phyloP scores from a whole-genome alignment of 2,797 vertebrate genomes.

The Ctenopoma kingsleyae region DNA sequence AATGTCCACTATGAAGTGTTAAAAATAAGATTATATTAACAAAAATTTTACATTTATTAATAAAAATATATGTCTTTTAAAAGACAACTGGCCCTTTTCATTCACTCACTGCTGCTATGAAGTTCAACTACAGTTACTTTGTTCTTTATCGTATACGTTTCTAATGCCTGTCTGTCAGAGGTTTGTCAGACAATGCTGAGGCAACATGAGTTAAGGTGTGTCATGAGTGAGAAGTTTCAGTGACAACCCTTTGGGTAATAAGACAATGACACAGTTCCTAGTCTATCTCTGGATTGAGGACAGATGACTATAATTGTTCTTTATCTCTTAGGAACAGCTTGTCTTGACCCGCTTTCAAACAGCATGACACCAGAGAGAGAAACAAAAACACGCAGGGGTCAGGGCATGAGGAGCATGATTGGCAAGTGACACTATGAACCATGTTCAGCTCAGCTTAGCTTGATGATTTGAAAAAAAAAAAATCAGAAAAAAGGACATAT shows the following conservation, averaged over 20 bases:
- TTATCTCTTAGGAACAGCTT: conserved; percentile 82
- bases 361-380: conserved; percentile 63
- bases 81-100: background rate
- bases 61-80: background rate
- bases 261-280: conserved; percentile 86
- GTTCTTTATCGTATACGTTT: background rate
- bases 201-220: conserved; percentile 62
- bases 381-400: conserved; percentile 66
- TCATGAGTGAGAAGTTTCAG: conserved; percentile 65
- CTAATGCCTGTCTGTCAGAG: conserved; percentile 31
- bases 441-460: conserved; percentile 4
- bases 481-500: no score
- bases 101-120: background rate
- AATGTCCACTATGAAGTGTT: background rate
- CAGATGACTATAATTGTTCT: conserved; percentile 86
- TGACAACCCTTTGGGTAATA: conserved; percentile 79
- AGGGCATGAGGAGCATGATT: conserved; percentile 35
- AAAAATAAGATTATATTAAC: background rate
- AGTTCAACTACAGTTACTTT: background rate
- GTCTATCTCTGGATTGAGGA: conserved; percentile 89
- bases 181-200: conserved; percentile 49
- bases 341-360: conserved; percentile 69
- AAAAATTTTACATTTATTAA: background rate
- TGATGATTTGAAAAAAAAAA: no score
- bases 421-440: conserved; percentile 4